These are phyloP conservation scores for Schizotus pectinicornis DNA, from an alignment of 2,888 invertebrate genomes.

Conservation along the genomic window DNA sequence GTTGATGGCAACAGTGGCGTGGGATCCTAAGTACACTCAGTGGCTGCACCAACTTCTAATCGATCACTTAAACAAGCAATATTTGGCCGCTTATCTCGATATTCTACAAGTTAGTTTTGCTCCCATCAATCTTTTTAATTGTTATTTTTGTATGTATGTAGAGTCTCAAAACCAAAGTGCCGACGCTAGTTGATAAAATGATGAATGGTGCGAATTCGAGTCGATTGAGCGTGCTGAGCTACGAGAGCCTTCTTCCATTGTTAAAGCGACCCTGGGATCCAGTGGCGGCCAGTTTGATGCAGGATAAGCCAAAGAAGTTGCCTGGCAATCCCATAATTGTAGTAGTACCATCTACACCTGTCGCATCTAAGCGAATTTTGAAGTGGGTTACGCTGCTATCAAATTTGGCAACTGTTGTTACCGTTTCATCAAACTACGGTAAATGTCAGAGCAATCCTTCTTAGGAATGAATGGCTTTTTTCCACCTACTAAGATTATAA, in stretches of 20 bases:
- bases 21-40: slow-evolving; percentile 75
- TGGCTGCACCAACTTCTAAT: slow-evolving; percentile 79
- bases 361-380: slow-evolving; percentile 64
- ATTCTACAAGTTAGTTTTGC: slow-evolving; percentile 69
- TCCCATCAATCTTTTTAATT: slow-evolving; percentile 2
- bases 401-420: slow-evolving; percentile 71
- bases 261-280: slow-evolving; percentile 80
- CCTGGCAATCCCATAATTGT: slow-evolving; percentile 73
- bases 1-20: slow-evolving; percentile 71
- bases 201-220: slow-evolving; percentile 63
- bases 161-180: slow-evolving; percentile 71
- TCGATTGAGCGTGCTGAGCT: slow-evolving; percentile 60
- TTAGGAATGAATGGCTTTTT: too few species aligned
- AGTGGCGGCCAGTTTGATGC: slow-evolving; percentile 62
- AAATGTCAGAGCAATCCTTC: slow-evolving; percentile 34
- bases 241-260: slow-evolving; percentile 70
- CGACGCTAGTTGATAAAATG: slow-evolving; percentile 76
- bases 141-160: slow-evolving; percentile 42
- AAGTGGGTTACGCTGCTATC: slow-evolving; percentile 75
- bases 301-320: slow-evolving; percentile 72
- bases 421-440: slow-evolving; percentile 64
- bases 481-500: too few species aligned
- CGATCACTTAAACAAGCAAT: slow-evolving; percentile 69
- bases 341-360: slow-evolving; percentile 65
- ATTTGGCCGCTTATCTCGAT: slow-evolving; percentile 77